phyloP scores from a whole-genome alignment of 2,113 vertebrate genomes.

The Pteruthius melanotis region DNA sequence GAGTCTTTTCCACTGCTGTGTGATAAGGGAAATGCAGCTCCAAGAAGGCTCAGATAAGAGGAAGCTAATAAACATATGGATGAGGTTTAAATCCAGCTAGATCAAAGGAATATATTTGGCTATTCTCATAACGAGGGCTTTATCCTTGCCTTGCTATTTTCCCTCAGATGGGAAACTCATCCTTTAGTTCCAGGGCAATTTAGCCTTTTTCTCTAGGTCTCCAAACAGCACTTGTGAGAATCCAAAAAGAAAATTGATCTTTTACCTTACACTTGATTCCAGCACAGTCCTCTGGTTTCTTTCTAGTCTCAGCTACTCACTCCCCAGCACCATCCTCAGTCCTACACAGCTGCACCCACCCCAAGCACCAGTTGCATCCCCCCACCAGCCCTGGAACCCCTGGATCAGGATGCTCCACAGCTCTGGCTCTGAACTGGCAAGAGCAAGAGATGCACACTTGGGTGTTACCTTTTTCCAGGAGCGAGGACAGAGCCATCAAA shows the following conservation, averaged over 20 bases:
- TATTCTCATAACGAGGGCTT: not conserved
- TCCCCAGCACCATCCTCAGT: not conserved
- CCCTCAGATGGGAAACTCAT: not conserved
- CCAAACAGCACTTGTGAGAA: not conserved
- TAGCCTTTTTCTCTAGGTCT: not conserved
- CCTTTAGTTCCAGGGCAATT: not conserved
- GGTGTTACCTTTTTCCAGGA: not conserved
- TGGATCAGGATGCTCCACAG: not conserved
- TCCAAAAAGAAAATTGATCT: not conserved
- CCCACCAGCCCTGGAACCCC: not conserved
- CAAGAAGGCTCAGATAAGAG: slow-evolving; percentile 13
- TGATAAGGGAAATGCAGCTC: slow-evolving; percentile 11
- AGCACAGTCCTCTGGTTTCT: not conserved
- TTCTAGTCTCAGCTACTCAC: not conserved
- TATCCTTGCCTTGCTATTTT: not conserved
- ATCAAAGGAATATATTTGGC: slow-evolving; percentile 33
- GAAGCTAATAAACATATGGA: slow-evolving; percentile 35
- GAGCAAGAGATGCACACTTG: rapidly evolving
- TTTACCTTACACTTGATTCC: not conserved
- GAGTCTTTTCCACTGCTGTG: not conserved
- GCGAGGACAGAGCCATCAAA: rapidly evolving
- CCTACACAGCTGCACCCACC: not conserved
- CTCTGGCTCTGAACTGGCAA: not conserved
- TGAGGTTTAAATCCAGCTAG: slow-evolving; percentile 15
- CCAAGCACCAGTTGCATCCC: not conserved